A percentile compares a stretch with the other conserved stretches of the same genome.
Conservation (phyloP, 2,888 invertebrate genomes). For the Eupithecia tripunctaria region DNA sequence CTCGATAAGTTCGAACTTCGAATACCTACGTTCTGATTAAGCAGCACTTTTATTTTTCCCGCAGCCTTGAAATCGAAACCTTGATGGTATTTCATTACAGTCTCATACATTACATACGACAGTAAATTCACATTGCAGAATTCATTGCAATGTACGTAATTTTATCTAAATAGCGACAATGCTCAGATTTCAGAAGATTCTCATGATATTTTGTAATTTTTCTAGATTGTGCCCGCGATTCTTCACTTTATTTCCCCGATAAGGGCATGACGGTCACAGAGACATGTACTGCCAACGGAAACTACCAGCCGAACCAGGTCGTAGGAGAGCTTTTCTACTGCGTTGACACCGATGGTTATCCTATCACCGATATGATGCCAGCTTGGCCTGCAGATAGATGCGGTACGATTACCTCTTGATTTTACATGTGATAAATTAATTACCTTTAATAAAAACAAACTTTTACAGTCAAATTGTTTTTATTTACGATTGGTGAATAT, state of each 20-base stretch:
- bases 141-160: slow-evolving; percentile 19
- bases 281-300: slow-evolving; percentile 83
- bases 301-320: slow-evolving; percentile 83
- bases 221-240: slow-evolving; percentile 87
- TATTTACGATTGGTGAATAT: not conserved
- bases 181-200: slow-evolving; percentile 30
- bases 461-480: not conserved
- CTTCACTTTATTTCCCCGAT: slow-evolving; percentile 75
- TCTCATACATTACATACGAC: slow-evolving; percentile 33
- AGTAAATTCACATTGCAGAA: slow-evolving; percentile 18
- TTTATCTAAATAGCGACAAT: slow-evolving; percentile 26
- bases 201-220: slow-evolving; percentile 19
- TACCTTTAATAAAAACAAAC: not conserved
- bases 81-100: slow-evolving; percentile 46
- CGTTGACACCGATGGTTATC: slow-evolving; percentile 86
- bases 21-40: slow-evolving; percentile 46
- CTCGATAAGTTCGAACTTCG: slow-evolving; percentile 50
- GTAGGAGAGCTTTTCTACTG: slow-evolving; percentile 82
- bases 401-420: slow-evolving; percentile 17
- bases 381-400: slow-evolving; percentile 58
- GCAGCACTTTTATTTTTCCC: slow-evolving; percentile 49
- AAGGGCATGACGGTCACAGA: slow-evolving; percentile 76
- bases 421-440: not conserved
- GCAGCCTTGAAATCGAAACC: slow-evolving; percentile 50
- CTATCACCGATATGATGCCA: slow-evolving; percentile 52